Base-by-base conservation (phyloP, 2,888 invertebrate genomes). In the Ichneumoninae sp. region DNA sequence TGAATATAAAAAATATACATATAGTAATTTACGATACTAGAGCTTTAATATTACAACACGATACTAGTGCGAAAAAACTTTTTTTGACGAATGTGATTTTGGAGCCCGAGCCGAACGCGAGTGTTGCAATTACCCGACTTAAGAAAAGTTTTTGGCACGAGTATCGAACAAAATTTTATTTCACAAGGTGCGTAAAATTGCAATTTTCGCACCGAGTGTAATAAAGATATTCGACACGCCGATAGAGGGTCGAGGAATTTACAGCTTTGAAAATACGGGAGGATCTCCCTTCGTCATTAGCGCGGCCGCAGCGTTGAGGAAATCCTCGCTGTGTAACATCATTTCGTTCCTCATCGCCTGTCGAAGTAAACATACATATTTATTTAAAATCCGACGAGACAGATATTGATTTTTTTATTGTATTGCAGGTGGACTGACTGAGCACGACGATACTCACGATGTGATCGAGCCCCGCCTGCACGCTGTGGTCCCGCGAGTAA, bases 251-350 rank as follows among this genome's bases (percentile, higher is more conserved):
- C 13, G 44, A 3, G 10, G 4, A 13, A 26, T 87, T 95, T 95
- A 97, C 30, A 97, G 95, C 91, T 99, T 98, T 33, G 98, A 96
- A 94, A 97, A 99, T 19, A 95, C 94, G 0, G 98, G 96, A 85
- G 96, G 94, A 74, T 96, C 94, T 44, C 96, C 95, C 92, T 98
- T 98, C 0, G 96, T 96, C 22, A 96, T 96, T 87, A 95, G 95
- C 1, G 97, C 97, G 91, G 96, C 96, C 0, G 96, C 96, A 0
- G 98, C 96, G 90, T 97, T 97, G 66, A 96, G 93, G 75, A 98
- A 95, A 92, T 99, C 99, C 92, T 98, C 98, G 88, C 98, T 98
- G 94, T 98, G 98, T 26, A 99, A 94, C 95, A 97, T 97, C n/a
- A 95, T 93, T 93, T 97, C 97, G 94, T 99, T 99, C 92, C 97